Evolutionary conservation across 2,888 invertebrate species (phyloP), one percentile per base, ranked within the genome.

Genomic region (Corythucha ciliata): DNA sequence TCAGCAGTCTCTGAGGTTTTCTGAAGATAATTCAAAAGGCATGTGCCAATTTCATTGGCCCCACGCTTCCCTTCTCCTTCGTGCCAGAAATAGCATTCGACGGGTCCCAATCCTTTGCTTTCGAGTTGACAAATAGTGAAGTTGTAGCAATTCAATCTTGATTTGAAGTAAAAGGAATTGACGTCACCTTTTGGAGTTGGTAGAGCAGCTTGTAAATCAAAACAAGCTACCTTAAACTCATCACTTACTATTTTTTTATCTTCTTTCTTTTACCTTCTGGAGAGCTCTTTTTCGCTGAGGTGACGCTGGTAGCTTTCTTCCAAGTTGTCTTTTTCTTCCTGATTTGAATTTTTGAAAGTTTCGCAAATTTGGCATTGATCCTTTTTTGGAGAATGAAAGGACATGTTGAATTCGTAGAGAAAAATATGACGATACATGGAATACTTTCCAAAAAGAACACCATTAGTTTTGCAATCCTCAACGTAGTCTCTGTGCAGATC

Each of bases 61-160:
- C 57, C 53, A 32, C 57, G 42, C 20, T 40, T 53, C 5, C 33
- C 57, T 14, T 55, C 45, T 12, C 45, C 53, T 48, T 60, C 60
- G 49, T 60, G 45, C 61, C 62, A 61, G 34, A 60, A 48, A 50
- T 49, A 63, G 50, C 62, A 61, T 24, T 45, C 18, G 27, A 25
- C 25, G 12, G 25, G 21, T 4, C 25, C 41, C n/a, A 41, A 8
- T 41, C 24, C 8, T 16, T 41, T 41, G 24, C 24, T 12, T 12
- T 12, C 12, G 10, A 20, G 20, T 37, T 37, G 22, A 14, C 37
- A 36, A 21, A 36, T 12, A 5, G 37, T 37, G 34, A 60, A 59
- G 44, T 60, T 60, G 41, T 51, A 54, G n/a, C 54, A 42, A 48
- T 37, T 51, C 4, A 20, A 24, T 7, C 37, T 21, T 20, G 37